A percentile compares a stretch with the other conserved stretches of the same genome.
These are phyloP conservation scores for Zalophus californianus DNA, from an alignment of 2,797 vertebrate genomes.

Conservation along the genomic window DNA sequence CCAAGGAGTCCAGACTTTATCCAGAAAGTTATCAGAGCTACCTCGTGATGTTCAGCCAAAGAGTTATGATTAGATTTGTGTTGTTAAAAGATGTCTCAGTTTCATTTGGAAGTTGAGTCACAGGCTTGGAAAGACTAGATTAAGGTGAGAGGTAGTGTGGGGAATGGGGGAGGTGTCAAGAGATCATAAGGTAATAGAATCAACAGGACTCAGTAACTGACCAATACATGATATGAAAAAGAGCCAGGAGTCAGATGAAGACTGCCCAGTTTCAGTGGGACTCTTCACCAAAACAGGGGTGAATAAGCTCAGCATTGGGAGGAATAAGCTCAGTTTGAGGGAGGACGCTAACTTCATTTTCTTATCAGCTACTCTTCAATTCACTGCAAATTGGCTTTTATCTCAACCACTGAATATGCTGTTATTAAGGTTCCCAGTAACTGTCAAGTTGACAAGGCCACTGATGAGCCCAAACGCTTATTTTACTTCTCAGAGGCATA, in stretches of 20 bases:
- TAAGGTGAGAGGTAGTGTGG: background rate
- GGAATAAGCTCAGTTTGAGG: too few relatives aligned
- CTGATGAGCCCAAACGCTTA: background rate
- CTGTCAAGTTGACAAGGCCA: background rate
- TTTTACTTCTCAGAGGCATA: background rate
- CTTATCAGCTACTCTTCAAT: background rate
- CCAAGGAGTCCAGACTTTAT: too few relatives aligned
- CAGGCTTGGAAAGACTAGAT: background rate
- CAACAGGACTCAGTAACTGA: background rate
- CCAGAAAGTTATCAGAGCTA: background rate
- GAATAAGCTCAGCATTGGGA: background rate
- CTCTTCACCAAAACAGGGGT: background rate
- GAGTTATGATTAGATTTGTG: background rate
- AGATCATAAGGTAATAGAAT: background rate
- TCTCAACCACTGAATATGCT: background rate
- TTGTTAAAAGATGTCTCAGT: background rate
- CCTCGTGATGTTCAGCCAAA: too few relatives aligned
- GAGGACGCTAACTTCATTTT: background rate
- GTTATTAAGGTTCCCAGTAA: background rate
- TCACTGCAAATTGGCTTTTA: background rate
- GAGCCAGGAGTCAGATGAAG: too few relatives aligned
- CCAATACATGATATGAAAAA: background rate
- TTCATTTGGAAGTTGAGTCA: background rate
- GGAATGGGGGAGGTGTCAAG: background rate
- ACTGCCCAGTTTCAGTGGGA: accelerated